These are phyloP conservation scores for Trichomalopsis sarcophagae DNA, from an alignment of 1,140 invertebrate species.

Conservation along the genomic window DNA sequence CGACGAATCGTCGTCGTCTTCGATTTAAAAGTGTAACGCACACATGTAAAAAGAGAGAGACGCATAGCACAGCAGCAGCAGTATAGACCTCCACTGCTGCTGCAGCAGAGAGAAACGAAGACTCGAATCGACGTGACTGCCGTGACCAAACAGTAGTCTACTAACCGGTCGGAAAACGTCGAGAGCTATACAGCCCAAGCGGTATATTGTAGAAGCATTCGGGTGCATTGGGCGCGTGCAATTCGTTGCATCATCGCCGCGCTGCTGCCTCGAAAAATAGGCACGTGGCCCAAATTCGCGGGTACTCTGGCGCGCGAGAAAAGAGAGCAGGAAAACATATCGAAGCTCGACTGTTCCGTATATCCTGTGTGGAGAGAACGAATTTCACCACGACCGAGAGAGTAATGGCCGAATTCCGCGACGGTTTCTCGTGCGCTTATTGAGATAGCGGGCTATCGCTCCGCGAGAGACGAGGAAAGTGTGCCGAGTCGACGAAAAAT, in stretches of 20 bases:
- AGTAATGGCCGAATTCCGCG: background rate
- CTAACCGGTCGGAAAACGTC: conserved; percentile 41
- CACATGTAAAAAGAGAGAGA: background rate
- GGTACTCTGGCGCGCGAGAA: background rate
- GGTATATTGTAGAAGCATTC: background rate
- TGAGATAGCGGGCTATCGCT: no score
- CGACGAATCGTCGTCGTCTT: background rate
- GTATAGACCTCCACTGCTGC: background rate
- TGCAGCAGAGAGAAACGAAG: background rate
- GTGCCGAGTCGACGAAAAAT: no score
- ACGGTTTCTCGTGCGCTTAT: background rate
- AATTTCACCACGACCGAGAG: background rate
- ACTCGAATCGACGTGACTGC: conserved; percentile 39
- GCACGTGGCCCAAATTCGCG: conserved; percentile 39
- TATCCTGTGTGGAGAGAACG: background rate
- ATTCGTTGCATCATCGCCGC: conserved; percentile 15
- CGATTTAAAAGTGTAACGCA: conserved; percentile 42
- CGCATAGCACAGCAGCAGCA: background rate
- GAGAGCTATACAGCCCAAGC: background rate
- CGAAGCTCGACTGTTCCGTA: background rate
- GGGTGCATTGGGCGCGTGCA: conserved; percentile 34
- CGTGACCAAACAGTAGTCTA: conserved; percentile 42
- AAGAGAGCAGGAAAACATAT: background rate
- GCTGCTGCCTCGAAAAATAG: conserved; percentile 18
- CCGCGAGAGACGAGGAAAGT: no score